Evolutionary conservation across 2,888 invertebrate genomes (phyloP).

Genomic region (Macaria notata): DNA sequence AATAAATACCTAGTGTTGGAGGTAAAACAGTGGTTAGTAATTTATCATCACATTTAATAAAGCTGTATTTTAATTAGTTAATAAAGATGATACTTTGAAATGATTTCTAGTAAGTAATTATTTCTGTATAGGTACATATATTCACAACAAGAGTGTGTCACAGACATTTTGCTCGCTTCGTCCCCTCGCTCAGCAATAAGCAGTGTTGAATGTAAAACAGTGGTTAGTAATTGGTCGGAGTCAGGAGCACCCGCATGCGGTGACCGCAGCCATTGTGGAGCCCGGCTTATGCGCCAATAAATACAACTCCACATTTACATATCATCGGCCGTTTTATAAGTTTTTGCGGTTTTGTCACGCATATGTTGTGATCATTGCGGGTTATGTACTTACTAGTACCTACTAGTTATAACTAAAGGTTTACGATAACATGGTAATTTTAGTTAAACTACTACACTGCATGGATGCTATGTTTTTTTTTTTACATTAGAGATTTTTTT

Average conservation of each 20-base stretch:
- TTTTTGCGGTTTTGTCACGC: conserved; percentile 43
- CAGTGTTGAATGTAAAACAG: conserved; percentile 43
- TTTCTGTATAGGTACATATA: too few relatives aligned
- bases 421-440: too few relatives aligned
- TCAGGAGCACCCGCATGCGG: conserved; percentile 60
- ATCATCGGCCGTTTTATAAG: conserved; percentile 54
- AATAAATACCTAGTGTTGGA: conserved; percentile 40
- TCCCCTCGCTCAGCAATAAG: conserved; percentile 30
- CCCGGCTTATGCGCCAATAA: conserved; percentile 37
- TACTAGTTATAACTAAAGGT: too few relatives aligned
- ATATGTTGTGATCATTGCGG: conserved; percentile 32
- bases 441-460: too few relatives aligned
- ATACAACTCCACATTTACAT: conserved; percentile 55
- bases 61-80: too few relatives aligned
- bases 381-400: too few relatives aligned
- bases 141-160: too few relatives aligned
- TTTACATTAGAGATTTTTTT: too few relatives aligned
- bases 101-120: too few relatives aligned
- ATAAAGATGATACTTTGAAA: too few relatives aligned
- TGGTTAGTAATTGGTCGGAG: conserved; percentile 56
- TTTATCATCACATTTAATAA: conserved; percentile 47
- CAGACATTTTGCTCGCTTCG: too few relatives aligned
- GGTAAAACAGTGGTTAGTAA: conserved; percentile 54
- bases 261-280: conserved; percentile 53
- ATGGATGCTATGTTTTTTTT: too few relatives aligned